A percentile compares a stretch with the other conserved stretches of the same genome.
phyloP scores from a whole-genome alignment of 1,140 invertebrate genomes.

The Spodoptera frugiperda region DNA sequence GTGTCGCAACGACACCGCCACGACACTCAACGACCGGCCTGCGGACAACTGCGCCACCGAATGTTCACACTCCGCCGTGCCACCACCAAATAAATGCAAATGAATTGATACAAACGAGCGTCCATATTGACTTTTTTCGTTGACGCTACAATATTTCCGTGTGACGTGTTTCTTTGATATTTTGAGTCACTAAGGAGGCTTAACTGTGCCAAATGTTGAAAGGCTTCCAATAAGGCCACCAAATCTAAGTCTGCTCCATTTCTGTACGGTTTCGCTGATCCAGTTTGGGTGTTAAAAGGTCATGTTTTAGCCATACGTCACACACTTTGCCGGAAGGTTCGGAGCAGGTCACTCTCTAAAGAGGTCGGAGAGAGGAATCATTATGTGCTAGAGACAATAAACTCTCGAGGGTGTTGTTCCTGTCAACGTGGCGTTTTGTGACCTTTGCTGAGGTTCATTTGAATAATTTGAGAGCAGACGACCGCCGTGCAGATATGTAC shows the following conservation, averaged over 20 bases:
- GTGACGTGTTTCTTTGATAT: background rate
- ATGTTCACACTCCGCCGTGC: conserved; percentile 1
- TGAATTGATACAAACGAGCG: conserved; percentile 20
- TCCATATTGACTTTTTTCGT: conserved; percentile 5
- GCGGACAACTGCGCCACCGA: conserved; percentile 36
- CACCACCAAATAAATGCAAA: conserved; percentile 33
- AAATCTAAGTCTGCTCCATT: conserved; percentile 18
- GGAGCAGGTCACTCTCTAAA: conserved; percentile 49
- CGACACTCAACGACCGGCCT: conserved; percentile 37
- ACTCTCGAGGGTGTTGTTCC: conserved; percentile 57
- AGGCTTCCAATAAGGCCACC: conserved; percentile 25
- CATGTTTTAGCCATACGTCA: conserved; percentile 6
- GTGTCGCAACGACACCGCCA: background rate
- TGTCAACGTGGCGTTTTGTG: conserved; percentile 53
- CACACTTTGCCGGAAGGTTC: background rate
- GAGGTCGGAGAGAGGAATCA: conserved; percentile 62
- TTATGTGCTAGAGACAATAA: conserved; percentile 72
- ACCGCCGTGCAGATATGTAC: background rate
- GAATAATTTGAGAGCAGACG: conserved; percentile 17
- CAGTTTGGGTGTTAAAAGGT: conserved; percentile 39
- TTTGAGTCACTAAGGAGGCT: conserved; percentile 15
- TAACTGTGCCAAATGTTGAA: conserved; percentile 5
- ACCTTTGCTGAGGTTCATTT: conserved; percentile 52
- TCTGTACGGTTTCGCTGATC: conserved; percentile 38
- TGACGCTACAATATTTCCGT: background rate